A percentile compares a stretch with the other conserved stretches of the same genome.
These are phyloP conservation scores for Papio anubis DNA, from an alignment of 2,113 vertebrate species.

Conservation along the genomic window DNA sequence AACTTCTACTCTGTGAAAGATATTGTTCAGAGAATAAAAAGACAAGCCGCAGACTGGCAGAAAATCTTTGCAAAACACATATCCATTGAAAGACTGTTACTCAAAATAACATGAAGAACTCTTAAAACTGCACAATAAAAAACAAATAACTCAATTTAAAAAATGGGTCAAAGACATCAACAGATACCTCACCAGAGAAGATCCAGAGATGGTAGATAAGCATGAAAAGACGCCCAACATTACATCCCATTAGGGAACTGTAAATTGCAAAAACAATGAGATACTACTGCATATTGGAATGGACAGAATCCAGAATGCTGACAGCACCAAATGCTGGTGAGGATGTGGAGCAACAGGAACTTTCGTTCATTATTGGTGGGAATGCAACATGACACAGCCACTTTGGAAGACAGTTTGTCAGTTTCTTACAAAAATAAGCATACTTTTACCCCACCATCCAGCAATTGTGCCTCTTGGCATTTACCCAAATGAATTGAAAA, in stretches of 20 bases:
- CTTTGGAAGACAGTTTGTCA: neutral
- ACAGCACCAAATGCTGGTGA: neutral
- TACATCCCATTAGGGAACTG: neutral
- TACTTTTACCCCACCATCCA: neutral
- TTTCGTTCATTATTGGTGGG: neutral
- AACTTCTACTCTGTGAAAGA: constrained; percentile 9
- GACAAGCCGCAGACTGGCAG: neutral
- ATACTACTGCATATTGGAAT: neutral
- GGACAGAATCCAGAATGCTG: neutral
- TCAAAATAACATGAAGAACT: neutral
- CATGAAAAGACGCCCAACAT: neutral
- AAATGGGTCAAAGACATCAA: neutral
- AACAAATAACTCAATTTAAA: neutral
- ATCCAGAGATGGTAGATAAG: neutral
- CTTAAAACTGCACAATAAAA: neutral
- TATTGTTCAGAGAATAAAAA: neutral
- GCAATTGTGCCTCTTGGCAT: neutral
- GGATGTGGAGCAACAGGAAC: neutral
- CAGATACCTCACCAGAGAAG: neutral
- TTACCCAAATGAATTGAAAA: constrained; percentile 24
- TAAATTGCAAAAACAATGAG: neutral
- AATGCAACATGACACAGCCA: neutral
- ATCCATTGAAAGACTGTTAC: neutral
- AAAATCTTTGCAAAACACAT: neutral
- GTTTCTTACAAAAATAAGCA: neutral